Evolutionary conservation across 1,140 invertebrate species (phyloP), one percentile per base, ranked within the genome.

Genomic region (Branchinecta lindahli): DNA sequence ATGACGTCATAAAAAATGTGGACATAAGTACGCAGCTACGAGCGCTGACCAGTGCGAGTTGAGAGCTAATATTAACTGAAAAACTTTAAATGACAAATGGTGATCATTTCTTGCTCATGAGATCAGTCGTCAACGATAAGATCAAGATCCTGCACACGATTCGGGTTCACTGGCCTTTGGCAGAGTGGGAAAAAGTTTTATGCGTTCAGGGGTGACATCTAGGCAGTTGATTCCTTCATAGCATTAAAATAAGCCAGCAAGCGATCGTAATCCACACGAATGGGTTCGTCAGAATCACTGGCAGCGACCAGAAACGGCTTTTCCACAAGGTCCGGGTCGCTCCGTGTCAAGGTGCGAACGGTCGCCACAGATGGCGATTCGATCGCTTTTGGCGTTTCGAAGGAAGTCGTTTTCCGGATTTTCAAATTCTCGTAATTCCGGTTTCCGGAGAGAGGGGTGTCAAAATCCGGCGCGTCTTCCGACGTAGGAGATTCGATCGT

Each of bases 251-350:
- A 70, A 21, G 70, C 61, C 52, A 70, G 66, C 61, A 70, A 46
- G n/a, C 66, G 70, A 44, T 70, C 70, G 66, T 70, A 70, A 66
- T 70, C 70, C 15, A 70, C 70, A 61, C 52, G 52, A 61, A 61
- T 61, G 52, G 52, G 18, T 61, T 61, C 52, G 18, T 61, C 52
- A 61, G 12, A 15, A 61, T 61, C 12, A 61, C 18, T 61, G 52
- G 18, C 18, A 61, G 18, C 12, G 52, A 20, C 52, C 12, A 61
- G 52, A 61, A 61, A 61, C 18, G 52, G 52, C 52, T 61, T 61
- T 61, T 61, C 52, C 18, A 20, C 52, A 4, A 61, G 52, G 12
- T 61, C 52, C 2, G 52, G 52, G 52, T 61, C 52, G 52, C 52
- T 61, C 52, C 52, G 52, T 15, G 52, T 61, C 18, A 61, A 61